phyloP scores from a whole-genome alignment of 1,140 invertebrate genomes.

The Linepithema humile region DNA sequence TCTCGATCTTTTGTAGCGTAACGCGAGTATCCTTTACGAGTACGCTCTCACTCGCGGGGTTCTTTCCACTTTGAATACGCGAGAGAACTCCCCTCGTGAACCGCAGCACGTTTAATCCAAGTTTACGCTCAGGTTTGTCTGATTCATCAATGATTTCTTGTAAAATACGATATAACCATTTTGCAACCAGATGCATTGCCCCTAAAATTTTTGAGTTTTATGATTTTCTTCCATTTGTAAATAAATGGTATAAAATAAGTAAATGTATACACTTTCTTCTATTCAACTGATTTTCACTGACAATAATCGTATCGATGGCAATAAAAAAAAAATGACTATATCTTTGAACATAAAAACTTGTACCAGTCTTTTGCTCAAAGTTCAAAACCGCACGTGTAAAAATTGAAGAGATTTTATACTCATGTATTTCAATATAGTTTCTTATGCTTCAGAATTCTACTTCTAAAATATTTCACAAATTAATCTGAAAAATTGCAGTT shows the following conservation, averaged over 20 bases:
- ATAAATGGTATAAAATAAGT: no score
- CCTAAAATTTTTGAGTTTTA: neutral
- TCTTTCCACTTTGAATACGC: neutral
- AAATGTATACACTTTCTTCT: no score
- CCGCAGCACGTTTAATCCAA: neutral
- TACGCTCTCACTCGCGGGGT: constrained; percentile 8
- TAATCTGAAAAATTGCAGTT: neutral
- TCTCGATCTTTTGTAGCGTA: constrained; percentile 44
- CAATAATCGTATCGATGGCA: no score
- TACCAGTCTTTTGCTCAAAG: no score
- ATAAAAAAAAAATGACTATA: no score
- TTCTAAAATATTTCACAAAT: neutral
- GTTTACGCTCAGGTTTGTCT: neutral
- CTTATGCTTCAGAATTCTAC: neutral
- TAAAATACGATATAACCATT: neutral
- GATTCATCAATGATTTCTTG: neutral
- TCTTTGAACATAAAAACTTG: no score
- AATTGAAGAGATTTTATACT: no score
- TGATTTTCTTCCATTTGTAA: neutral
- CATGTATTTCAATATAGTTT: neutral
- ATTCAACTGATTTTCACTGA: no score
- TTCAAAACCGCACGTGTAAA: no score
- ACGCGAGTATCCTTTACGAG: constrained; percentile 17
- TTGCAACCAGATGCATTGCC: neutral
- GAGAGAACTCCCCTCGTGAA: neutral